A percentile compares a stretch with the other conserved stretches of the same genome.
Conservation (phyloP, 2,113 vertebrate genomes). For the Lepisosteus osseus region DNA sequence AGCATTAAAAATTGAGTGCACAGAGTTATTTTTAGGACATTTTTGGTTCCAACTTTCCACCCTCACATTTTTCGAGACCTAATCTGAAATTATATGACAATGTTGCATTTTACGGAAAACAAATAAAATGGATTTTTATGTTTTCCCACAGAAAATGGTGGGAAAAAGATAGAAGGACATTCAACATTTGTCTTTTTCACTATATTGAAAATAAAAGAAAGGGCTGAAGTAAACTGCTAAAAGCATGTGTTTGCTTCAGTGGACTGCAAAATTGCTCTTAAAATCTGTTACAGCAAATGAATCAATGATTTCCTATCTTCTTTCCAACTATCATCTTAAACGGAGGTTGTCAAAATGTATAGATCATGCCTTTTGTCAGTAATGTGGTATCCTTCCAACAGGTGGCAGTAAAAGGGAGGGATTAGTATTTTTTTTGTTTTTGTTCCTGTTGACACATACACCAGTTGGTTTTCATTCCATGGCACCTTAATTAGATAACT, state of each 20-base stretch:
- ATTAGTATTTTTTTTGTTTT: no score
- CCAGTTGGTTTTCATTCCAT: no score
- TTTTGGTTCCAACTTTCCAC: not conserved
- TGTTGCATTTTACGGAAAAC: no score
- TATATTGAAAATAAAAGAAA: not conserved
- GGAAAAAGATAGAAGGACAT: not conserved
- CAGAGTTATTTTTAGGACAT: not conserved
- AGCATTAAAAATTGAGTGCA: conserved; percentile 11
- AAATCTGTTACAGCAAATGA: not conserved
- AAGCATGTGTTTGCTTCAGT: not conserved
- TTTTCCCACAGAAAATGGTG: not conserved
- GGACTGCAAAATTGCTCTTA: not conserved
- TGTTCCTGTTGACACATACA: no score
- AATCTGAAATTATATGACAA: no score
- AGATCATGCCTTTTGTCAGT: no score
- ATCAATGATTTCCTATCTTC: not conserved
- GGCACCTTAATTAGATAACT: no score
- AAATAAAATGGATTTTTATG: no score
- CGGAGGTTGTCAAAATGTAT: no score
- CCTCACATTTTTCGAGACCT: no score
- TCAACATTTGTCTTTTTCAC: not conserved
- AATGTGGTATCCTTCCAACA: no score
- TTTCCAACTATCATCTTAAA: not conserved
- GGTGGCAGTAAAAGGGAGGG: no score
- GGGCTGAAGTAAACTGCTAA: not conserved